A percentile compares a stretch with the other conserved stretches of the same genome.
phyloP scores from a whole-genome alignment of 2,888 invertebrate genomes.

The Junonia oenone region DNA sequence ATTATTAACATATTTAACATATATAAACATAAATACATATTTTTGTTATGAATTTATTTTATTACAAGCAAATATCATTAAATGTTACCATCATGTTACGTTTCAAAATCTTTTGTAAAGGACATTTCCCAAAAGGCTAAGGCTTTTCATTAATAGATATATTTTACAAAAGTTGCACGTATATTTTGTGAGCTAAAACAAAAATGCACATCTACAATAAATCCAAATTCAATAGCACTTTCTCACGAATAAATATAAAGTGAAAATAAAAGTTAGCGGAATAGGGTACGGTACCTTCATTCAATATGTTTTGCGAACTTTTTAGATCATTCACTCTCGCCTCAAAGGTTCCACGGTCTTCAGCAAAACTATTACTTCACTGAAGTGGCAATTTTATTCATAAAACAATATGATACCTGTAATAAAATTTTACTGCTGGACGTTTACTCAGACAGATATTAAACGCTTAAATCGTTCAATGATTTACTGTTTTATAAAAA shows the following conservation, averaged over 20 bases:
- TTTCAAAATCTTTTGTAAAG: too few relatives aligned
- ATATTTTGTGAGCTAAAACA: too few relatives aligned
- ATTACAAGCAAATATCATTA: too few relatives aligned
- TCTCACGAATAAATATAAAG: not conserved
- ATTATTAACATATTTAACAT: too few relatives aligned
- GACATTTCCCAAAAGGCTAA: too few relatives aligned
- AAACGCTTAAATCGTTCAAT: conserved; percentile 11
- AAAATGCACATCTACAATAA: too few relatives aligned
- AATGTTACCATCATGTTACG: too few relatives aligned
- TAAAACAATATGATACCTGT: conserved; percentile 29
- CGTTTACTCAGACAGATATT: conserved; percentile 12
- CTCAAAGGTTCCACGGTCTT: conserved; percentile 38
- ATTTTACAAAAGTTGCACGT: too few relatives aligned
- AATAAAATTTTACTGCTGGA: conserved; percentile 28
- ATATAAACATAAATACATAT: too few relatives aligned
- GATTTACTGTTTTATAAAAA: conserved; percentile 20
- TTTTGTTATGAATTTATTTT: too few relatives aligned
- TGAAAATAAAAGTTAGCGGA: not conserved
- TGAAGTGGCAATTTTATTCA: conserved; percentile 28
- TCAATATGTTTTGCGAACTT: conserved; percentile 66
- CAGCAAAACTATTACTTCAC: conserved; percentile 25
- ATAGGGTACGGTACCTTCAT: conserved; percentile 27
- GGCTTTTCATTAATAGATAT: too few relatives aligned
- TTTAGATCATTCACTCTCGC: conserved; percentile 73
- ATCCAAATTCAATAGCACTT: not conserved